Evolutionary conservation across 2,888 invertebrate species (phyloP).

Genomic region (Coecobrya sp.): DNA sequence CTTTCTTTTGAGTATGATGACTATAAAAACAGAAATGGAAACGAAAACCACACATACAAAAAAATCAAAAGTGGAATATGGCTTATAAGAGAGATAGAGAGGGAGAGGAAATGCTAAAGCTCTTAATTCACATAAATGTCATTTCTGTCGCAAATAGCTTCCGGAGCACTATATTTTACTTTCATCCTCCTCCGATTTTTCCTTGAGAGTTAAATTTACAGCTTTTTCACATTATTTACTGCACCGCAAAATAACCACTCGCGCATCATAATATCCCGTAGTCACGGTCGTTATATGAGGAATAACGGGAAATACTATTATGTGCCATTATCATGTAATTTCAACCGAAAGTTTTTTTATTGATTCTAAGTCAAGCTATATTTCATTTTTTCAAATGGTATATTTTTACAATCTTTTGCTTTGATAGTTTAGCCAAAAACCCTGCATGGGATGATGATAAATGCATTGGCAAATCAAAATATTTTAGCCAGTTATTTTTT

Average conservation of each 20-base stretch:
- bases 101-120: neutral
- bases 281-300: conserved; percentile 1
- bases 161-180: conserved; percentile 31
- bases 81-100: neutral
- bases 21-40: neutral
- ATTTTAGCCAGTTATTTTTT: no score
- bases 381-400: neutral
- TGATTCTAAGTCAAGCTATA: conserved; percentile 27
- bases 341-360: conserved; percentile 2
- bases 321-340: neutral
- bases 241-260: neutral
- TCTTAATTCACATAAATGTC: conserved; percentile 73
- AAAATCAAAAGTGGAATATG: conserved; percentile 7
- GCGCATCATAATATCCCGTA: no score
- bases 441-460: no score
- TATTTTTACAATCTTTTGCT: neutral
- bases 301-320: neutral
- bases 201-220: conserved; percentile 34
- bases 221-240: conserved; percentile 48
- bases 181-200: neutral
- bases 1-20: neutral
- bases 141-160: conserved; percentile 61
- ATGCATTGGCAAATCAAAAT: no score
- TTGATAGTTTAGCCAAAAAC: no score
- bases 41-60: neutral